Conservation (phyloP, 2,113 vertebrate species). For the Vidua chalybeata region DNA sequence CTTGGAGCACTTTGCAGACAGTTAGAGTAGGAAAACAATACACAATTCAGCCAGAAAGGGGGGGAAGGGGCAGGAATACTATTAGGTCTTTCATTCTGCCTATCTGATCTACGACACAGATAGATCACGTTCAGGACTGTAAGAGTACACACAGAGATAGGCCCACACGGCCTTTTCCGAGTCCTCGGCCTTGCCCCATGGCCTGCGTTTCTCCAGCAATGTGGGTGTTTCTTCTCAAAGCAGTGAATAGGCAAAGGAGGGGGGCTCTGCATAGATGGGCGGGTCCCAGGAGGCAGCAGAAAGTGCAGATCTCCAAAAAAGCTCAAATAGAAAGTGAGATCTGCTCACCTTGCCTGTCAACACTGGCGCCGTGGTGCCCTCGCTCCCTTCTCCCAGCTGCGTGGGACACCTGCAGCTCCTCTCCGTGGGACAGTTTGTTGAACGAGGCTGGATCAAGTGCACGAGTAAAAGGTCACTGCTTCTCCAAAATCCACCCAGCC, state of each 20-base stretch:
- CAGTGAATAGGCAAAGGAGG: background rate
- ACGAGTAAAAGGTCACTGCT: background rate
- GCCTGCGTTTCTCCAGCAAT: background rate
- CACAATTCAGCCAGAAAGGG: constrained; percentile 21
- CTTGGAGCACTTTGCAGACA: constrained; percentile 27
- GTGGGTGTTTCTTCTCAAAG: background rate
- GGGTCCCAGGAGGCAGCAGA: background rate
- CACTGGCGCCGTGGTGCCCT: background rate
- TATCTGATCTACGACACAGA: constrained; percentile 38
- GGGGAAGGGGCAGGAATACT: constrained; percentile 34
- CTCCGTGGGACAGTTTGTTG: background rate
- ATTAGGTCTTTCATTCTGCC: constrained; percentile 58
- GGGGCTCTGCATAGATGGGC: background rate
- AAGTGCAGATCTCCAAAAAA: background rate
- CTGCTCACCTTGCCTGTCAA: background rate
- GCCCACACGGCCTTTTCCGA: background rate
- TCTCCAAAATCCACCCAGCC: background rate
- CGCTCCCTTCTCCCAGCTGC: background rate
- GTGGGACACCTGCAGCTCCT: background rate
- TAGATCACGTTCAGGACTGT: constrained; percentile 38
- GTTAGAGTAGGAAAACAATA: constrained; percentile 51
- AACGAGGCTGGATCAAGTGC: background rate
- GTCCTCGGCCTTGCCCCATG: background rate
- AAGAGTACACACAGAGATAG: background rate
- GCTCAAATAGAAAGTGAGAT: background rate